Conservation (phyloP, 2,797 vertebrate species). For the Cirrhinus molitorella region DNA sequence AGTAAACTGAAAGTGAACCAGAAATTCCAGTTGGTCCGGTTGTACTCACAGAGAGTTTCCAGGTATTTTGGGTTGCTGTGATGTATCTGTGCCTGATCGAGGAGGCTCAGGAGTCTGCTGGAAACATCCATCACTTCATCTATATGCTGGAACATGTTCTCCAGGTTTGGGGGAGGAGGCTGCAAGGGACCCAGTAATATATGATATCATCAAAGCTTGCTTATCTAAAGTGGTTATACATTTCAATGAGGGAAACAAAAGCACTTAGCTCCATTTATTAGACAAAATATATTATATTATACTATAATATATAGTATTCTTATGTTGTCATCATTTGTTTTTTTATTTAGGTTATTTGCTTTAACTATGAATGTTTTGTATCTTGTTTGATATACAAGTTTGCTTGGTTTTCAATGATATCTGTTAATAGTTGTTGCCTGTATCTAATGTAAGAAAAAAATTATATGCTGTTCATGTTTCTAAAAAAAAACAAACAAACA, state of each 20-base stretch:
- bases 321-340: background rate
- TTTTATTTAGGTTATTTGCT: background rate
- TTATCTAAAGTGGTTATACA: background rate
- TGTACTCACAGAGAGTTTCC: constrained; percentile 84
- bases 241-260: background rate
- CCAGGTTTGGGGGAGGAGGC: constrained; percentile 86
- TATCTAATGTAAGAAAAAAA: background rate
- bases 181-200: constrained; percentile 59
- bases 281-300: no score
- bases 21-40: constrained; percentile 33
- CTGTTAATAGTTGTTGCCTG: background rate
- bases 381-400: background rate
- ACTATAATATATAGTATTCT: no score
- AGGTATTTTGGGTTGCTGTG: constrained; percentile 77
- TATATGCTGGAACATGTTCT: constrained; percentile 87
- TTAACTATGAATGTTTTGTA: background rate
- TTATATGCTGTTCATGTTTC: no score
- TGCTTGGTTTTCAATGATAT: background rate
- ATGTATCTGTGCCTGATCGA: constrained; percentile 76
- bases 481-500: no score
- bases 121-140: constrained; percentile 88
- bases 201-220: background rate
- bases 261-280: background rate
- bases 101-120: constrained; percentile 79
- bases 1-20: constrained; percentile 19